Conservation (phyloP, 53 echinoderm and acorn worm species). For the Crossaster papposus region DNA sequence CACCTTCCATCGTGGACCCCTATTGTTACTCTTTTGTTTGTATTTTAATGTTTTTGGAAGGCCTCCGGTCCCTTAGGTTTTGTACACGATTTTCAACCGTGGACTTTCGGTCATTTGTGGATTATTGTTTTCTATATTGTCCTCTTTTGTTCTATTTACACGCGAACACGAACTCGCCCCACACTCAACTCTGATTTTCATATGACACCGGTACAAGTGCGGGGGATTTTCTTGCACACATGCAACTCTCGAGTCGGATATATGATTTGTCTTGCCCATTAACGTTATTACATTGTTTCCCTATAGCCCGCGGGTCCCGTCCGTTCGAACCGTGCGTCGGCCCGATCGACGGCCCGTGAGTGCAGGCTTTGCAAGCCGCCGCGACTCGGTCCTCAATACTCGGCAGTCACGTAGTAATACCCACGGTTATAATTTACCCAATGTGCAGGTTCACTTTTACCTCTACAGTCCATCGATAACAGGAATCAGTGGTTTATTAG, state of each 20-base stretch:
- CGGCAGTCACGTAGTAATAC: slow-evolving; percentile 8
- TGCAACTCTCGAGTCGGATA: slow-evolving; percentile 24
- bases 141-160: too few species aligned
- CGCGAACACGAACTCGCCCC: slow-evolving; percentile 27
- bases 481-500: background rate
- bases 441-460: background rate
- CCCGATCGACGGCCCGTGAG: background rate
- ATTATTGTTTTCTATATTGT: too few species aligned
- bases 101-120: too few species aligned
- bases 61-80: too few species aligned
- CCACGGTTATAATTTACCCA: background rate
- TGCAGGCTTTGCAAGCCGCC: background rate
- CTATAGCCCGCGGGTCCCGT: slow-evolving; percentile 9
- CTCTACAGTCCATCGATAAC: background rate
- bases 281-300: slow-evolving; percentile 52
- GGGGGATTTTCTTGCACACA: slow-evolving; percentile 6
- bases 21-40: too few species aligned
- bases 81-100: too few species aligned
- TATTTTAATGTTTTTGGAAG: too few species aligned
- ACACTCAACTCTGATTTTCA: too few species aligned
- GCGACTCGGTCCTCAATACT: background rate
- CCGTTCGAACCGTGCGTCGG: background rate
- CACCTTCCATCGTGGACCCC: too few species aligned
- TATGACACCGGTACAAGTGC: slow-evolving; percentile 13
- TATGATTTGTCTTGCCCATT: slow-evolving; percentile 47